Evolutionary conservation across 2,888 invertebrate genomes (phyloP).

Genomic region (Dromius quadrimaculatus): DNA sequence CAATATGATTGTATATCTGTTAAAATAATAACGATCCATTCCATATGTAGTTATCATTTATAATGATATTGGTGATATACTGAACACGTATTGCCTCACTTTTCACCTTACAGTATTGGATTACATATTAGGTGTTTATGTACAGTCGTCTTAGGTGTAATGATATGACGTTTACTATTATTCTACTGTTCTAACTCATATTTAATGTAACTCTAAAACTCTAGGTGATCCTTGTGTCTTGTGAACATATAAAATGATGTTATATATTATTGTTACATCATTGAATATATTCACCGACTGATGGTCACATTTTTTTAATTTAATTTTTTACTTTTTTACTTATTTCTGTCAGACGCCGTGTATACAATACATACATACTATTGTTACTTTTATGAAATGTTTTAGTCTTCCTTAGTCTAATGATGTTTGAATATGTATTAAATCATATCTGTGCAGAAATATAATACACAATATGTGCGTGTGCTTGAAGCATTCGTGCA

Average conservation of each 20-base stretch:
- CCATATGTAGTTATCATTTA: constrained; percentile 50
- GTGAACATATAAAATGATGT: neutral
- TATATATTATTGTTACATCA: neutral
- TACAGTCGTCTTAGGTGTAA: constrained; percentile 52
- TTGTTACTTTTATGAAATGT: constrained; percentile 51
- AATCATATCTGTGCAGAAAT: constrained; percentile 49
- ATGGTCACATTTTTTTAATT: constrained; percentile 31
- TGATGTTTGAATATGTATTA: constrained; percentile 50
- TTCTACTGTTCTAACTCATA: constrained; percentile 48
- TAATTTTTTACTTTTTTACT: constrained; percentile 47
- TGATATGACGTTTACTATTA: constrained; percentile 48
- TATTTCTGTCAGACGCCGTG: constrained; percentile 42
- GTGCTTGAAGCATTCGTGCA: constrained; percentile 48
- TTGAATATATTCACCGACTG: constrained; percentile 7
- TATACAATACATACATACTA: constrained; percentile 46
- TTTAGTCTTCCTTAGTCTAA: constrained; percentile 53
- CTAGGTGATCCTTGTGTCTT: constrained; percentile 29
- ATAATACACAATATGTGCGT: constrained; percentile 46
- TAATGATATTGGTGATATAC: constrained; percentile 50
- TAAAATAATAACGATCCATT: constrained; percentile 46
- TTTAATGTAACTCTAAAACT: constrained; percentile 45
- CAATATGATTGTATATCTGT: constrained; percentile 51
- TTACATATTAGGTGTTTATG: constrained; percentile 52
- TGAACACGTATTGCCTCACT: constrained; percentile 51
- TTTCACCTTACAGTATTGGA: constrained; percentile 49